phyloP scores from a whole-genome alignment of 2,888 invertebrate genomes.

The Mycalesis mineus region DNA sequence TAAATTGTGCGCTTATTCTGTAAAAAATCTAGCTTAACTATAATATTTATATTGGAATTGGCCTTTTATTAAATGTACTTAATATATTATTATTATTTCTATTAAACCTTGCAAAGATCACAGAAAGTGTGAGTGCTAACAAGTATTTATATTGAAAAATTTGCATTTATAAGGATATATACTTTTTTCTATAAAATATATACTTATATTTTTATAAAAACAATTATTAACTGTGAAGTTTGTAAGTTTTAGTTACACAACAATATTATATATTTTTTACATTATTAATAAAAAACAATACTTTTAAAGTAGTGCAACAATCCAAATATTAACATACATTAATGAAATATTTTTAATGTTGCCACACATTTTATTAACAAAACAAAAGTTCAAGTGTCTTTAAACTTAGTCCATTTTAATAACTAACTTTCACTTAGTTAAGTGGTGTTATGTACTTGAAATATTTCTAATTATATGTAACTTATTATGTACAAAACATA shows the following conservation, averaged over 20 bases:
- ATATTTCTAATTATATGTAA: no score
- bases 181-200: not conserved
- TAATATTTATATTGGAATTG: not conserved
- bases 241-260: not conserved
- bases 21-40: conserved; percentile 9
- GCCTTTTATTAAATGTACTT: not conserved
- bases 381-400: no score
- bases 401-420: no score
- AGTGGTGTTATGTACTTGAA: no score
- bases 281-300: not conserved
- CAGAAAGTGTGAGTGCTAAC: not conserved
- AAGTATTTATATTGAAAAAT: not conserved
- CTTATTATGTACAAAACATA: no score
- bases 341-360: no score
- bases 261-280: not conserved
- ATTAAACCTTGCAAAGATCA: conserved; percentile 1
- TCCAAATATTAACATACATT: not conserved
- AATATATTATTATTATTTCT: not conserved
- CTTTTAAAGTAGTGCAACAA: not conserved
- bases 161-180: not conserved
- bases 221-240: not conserved
- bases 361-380: no score
- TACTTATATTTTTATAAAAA: not conserved
- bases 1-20: conserved; percentile 3
- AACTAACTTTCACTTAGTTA: no score